phyloP scores from a whole-genome alignment of 2,797 vertebrate species.

The Amblyraja radiata region DNA sequence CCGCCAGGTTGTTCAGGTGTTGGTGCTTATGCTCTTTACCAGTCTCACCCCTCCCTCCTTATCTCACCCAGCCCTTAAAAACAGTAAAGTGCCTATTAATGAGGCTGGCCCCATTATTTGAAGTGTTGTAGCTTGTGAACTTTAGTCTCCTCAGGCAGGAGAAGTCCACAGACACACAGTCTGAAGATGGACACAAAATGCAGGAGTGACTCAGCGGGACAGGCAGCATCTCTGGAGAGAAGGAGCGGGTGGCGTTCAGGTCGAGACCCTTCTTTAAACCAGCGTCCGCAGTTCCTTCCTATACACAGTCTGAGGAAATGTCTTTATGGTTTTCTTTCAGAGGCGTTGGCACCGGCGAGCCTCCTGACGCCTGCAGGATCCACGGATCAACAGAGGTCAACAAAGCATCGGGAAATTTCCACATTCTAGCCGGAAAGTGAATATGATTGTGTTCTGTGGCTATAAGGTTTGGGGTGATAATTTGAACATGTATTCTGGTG shows the following conservation, averaged over 20 bases:
- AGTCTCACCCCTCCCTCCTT: background rate
- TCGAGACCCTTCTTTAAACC: too few relatives aligned
- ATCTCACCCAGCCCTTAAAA: background rate
- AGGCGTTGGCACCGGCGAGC: background rate
- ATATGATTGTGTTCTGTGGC: background rate
- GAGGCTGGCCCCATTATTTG: background rate
- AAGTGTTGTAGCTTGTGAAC: background rate
- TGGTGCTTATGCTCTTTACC: too few relatives aligned
- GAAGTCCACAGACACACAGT: background rate
- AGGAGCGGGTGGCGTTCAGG: too few relatives aligned
- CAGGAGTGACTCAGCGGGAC: too few relatives aligned
- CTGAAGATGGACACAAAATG: too few relatives aligned
- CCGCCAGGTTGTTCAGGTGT: too few relatives aligned
- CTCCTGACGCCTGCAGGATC: constrained; percentile 37
- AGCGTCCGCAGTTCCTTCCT: too few relatives aligned
- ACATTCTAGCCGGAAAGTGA: constrained; percentile 39
- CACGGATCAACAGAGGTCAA: constrained; percentile 37
- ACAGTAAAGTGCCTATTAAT: background rate
- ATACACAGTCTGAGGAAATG: background rate
- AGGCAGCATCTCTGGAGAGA: too few relatives aligned
- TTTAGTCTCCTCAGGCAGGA: background rate
- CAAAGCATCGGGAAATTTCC: constrained; percentile 40
- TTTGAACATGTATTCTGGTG: background rate
- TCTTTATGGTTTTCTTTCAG: constrained; percentile 1
- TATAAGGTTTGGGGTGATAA: background rate